These are phyloP conservation scores for Cinclus mexicanus DNA, from an alignment of 2,113 vertebrate genomes.

Conservation along the genomic window DNA sequence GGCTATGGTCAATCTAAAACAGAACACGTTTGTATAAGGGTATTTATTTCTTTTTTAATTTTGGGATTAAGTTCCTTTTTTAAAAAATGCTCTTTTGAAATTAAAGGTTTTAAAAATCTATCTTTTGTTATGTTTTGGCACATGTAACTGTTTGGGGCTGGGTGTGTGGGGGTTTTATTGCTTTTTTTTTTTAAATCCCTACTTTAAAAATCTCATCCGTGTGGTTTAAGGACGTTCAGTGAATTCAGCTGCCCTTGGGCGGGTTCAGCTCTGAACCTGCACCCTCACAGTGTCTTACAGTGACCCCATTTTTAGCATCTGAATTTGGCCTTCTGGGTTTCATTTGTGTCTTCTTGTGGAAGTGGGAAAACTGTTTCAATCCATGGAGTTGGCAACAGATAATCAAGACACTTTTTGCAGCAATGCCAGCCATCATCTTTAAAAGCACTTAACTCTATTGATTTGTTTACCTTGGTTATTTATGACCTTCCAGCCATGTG, in stretches of 20 bases:
- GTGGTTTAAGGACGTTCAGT: not conserved
- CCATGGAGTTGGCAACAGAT: not conserved
- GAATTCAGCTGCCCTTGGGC: not conserved
- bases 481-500: not conserved
- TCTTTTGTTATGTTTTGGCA: not conserved
- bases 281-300: not conserved
- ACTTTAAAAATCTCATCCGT: not conserved
- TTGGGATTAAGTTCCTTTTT: not conserved
- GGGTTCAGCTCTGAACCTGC: not conserved
- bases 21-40: not conserved
- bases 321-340: not conserved
- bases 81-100: not conserved
- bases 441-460: constrained; percentile 36
- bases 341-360: not conserved
- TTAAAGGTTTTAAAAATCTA: not conserved
- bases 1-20: constrained; percentile 20
- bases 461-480: constrained; percentile 25
- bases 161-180: not conserved
- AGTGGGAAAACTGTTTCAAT: not conserved
- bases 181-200: not conserved
- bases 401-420: not conserved
- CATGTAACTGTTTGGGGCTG: not conserved
- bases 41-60: not conserved
- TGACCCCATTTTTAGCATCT: not conserved
- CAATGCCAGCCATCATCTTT: not conserved